Evolutionary conservation across 2,797 vertebrate genomes (phyloP), one percentile per base, ranked within the genome.

Genomic region (Adelosebastes latens): DNA sequence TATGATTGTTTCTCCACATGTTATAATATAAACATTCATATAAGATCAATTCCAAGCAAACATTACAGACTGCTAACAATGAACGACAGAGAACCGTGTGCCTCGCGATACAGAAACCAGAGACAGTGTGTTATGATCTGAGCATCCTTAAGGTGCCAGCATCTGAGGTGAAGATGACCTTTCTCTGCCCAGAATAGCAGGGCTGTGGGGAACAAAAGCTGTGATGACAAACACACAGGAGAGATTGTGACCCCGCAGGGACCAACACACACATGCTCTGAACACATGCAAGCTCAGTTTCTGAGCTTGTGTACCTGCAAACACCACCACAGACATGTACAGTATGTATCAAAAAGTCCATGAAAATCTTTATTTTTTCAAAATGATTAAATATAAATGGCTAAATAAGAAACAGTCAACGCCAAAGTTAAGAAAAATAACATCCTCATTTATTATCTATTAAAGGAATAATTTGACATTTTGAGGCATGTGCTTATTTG

Each of bases 121-220:
- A 78, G 53, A 61, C 25, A 13, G 52, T 12, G 68, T 31, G 59
- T 73, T 63, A 70, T 77, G 81, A 88, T 76, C 80, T 75, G 25
- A 64, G 67, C 71, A 75, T 89, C 80, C 81, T 85, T 84, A 85
- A 86, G 87, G 74, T 88, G 72, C 77, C 20, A 36, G 75, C 52
- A 70, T 86, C 72, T 18, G 65, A 84, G 78, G 81, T 56, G 39
- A 69, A 67, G 72, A 72, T 85, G 88, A 93, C 90, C 91, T 93
- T 91, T 92, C 62, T 55, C 62, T 77, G 72, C 80, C 68, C 71
- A 88, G 88, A 93, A 92, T 91, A 93, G 90, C 77, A 89, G 69
- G 75, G 81, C 91, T 84, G 75, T 85, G 52, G 77, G 88, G 74
- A 85, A 84, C 74, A 86, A 81, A 89, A 66, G 81, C 88, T 81